Evolutionary conservation across 2,888 invertebrate genomes (phyloP).

Genomic region (Lithosia quadra): DNA sequence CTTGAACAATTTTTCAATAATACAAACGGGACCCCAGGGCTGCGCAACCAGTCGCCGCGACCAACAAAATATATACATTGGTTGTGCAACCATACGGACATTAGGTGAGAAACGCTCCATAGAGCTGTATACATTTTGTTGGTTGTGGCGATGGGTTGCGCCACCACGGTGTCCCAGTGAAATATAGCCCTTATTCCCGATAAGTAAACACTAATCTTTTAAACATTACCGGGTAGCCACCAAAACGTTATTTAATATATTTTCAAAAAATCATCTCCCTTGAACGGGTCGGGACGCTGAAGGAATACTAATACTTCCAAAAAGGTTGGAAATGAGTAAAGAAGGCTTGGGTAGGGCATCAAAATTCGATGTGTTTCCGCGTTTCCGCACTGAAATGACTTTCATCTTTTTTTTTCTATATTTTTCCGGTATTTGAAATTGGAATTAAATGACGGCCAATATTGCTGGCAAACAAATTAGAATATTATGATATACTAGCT

Average conservation of each 20-base stretch:
- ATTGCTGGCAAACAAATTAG: neutral
- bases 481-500: too few relatives aligned
- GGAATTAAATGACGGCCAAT: constrained; percentile 37
- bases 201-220: neutral
- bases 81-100: too few relatives aligned
- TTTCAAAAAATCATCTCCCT: constrained; percentile 11
- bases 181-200: too few relatives aligned
- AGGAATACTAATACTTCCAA: constrained; percentile 26
- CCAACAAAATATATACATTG: too few relatives aligned
- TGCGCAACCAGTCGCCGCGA: too few relatives aligned
- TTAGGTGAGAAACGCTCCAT: too few relatives aligned
- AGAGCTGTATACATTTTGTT: too few relatives aligned
- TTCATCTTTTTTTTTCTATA: constrained; percentile 19
- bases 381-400: constrained; percentile 32
- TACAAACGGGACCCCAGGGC: too few relatives aligned
- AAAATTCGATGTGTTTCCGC: constrained; percentile 36
- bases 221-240: neutral
- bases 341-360: constrained; percentile 23
- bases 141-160: too few relatives aligned
- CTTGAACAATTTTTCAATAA: constrained; percentile 4
- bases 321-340: constrained; percentile 19
- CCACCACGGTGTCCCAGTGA: too few relatives aligned
- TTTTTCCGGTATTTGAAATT: constrained; percentile 36
- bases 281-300: constrained; percentile 6
- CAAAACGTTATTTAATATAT: constrained; percentile 14